These are phyloP conservation scores for Nemopilema nomurai DNA, from an alignment of 30 jellyfish, hydroid and myxozoan species.

Conservation along the genomic window DNA sequence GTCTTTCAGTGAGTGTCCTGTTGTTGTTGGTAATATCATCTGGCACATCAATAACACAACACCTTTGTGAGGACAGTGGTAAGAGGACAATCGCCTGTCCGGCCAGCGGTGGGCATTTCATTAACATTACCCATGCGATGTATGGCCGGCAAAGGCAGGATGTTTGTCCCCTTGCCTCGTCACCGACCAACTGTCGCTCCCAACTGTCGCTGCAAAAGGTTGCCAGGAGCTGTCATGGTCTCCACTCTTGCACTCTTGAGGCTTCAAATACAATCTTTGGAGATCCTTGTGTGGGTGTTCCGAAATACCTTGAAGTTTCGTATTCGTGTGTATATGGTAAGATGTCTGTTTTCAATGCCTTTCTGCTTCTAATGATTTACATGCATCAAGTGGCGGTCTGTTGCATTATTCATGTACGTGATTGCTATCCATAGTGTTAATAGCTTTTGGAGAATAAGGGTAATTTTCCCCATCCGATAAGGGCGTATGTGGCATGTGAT, in stretches of 20 bases:
- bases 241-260: conserved; percentile 26
- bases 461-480: no score
- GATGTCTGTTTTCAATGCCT: background rate
- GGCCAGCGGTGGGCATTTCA: conserved; percentile 3
- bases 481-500: no score
- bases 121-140: conserved; percentile 45
- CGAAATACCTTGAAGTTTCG: conserved; percentile 24
- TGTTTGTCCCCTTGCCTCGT: background rate
- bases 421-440: no score
- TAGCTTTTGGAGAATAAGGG: no score
- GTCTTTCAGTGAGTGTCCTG: background rate
- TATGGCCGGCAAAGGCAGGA: conserved; percentile 32
- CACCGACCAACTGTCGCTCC: conserved; percentile 27
- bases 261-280: conserved; percentile 39
- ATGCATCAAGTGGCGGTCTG: no score
- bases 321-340: conserved; percentile 40
- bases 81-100: background rate
- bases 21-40: background rate
- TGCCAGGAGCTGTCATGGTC: conserved; percentile 37
- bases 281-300: conserved; percentile 42
- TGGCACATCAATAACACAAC: background rate
- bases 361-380: no score
- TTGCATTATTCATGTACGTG: no score
- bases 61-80: conserved; percentile 24
- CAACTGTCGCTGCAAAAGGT: conserved; percentile 11